phyloP scores from a whole-genome alignment of 2,888 invertebrate species.

The Tanypteryx hageni region DNA sequence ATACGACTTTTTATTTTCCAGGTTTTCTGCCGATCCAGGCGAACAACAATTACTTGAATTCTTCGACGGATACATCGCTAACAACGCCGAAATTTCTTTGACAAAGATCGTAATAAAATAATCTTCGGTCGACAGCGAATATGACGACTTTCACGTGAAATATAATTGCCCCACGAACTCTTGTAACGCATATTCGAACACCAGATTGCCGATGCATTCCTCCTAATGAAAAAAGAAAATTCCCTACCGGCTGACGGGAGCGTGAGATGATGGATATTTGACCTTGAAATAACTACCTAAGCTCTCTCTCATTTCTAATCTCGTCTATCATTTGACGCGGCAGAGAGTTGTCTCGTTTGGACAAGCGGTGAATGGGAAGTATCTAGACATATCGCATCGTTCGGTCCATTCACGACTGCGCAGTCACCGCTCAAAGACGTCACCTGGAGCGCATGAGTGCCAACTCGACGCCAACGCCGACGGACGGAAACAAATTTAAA shows the following conservation, averaged over 20 bases:
- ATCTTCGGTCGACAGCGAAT: too few species aligned
- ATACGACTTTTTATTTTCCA: too few species aligned
- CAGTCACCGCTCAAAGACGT: neutral
- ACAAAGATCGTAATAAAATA: too few species aligned
- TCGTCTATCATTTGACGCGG: too few species aligned
- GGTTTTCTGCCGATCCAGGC: too few species aligned
- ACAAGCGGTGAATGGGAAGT: slow-evolving; percentile 1
- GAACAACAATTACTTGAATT: too few species aligned
- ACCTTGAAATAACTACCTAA: slow-evolving; percentile 15
- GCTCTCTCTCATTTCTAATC: neutral
- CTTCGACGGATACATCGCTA: too few species aligned
- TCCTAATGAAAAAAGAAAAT: neutral
- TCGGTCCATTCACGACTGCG: neutral
- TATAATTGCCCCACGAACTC: too few species aligned
- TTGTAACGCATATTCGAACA: neutral
- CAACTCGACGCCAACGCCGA: neutral
- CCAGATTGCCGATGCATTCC: neutral
- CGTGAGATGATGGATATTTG: neutral
- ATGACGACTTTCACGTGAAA: too few species aligned
- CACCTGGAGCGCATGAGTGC: neutral
- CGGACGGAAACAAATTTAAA: neutral
- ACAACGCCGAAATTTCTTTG: too few species aligned
- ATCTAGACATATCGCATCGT: neutral
- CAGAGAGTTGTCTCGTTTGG: neutral
- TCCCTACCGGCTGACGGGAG: neutral